Conservation (phyloP, 2,888 invertebrate genomes). For the Apamea anceps region DNA sequence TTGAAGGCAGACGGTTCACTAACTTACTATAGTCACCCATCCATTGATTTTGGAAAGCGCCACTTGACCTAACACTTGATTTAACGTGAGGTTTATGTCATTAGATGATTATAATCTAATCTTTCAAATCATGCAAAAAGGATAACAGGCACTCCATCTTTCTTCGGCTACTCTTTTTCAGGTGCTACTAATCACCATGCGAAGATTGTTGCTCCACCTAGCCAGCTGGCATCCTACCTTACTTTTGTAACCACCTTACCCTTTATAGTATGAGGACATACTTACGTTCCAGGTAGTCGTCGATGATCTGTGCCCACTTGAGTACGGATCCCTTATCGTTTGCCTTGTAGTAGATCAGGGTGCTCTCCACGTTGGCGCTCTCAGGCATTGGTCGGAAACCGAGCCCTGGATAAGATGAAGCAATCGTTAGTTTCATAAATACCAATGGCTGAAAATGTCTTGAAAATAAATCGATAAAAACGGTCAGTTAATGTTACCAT, state of each 20-base stretch:
- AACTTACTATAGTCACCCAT: too few relatives aligned
- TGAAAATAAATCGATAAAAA: not conserved
- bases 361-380: constrained; percentile 96
- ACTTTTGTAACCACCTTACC: not conserved
- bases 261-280: constrained; percentile 5
- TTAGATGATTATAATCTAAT: not conserved
- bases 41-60: too few relatives aligned
- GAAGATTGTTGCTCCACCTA: not conserved
- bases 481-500: not conserved
- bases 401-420: constrained; percentile 92
- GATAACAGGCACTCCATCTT: not conserved
- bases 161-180: too few relatives aligned
- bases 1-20: too few relatives aligned
- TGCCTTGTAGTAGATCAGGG: constrained; percentile 98
- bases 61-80: not conserved
- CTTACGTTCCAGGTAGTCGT: constrained; percentile 94
- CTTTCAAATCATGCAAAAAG: not conserved
- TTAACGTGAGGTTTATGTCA: too few relatives aligned
- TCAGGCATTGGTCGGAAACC: constrained; percentile 99
- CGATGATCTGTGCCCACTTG: constrained; percentile 95
- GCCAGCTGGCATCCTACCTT: not conserved
- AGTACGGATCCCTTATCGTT: constrained; percentile 94
- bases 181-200: not conserved
- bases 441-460: not conserved
- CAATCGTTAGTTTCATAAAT: not conserved